phyloP scores from a whole-genome alignment of 1,140 invertebrate species.

The Rhopalosiphum padi region DNA sequence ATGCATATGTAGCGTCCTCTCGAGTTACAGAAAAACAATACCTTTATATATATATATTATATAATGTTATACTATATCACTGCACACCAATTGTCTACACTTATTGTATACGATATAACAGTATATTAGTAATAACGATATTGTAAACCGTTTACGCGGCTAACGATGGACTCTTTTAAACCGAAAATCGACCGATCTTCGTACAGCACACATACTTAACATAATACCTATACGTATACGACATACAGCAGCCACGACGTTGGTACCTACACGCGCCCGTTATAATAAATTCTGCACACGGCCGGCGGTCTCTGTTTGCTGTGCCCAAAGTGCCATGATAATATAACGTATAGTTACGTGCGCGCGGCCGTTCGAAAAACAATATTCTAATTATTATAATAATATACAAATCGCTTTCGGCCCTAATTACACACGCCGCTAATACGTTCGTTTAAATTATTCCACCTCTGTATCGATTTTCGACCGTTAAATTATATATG shows the following conservation, averaged over 20 bases:
- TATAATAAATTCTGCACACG: neutral
- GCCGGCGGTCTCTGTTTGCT: neutral
- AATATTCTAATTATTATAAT: neutral
- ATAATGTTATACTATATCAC: no score
- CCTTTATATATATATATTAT: no score
- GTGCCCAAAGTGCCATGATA: neutral
- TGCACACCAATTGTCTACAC: no score
- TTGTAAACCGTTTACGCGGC: no score
- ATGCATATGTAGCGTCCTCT: no score
- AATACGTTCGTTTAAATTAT: constrained; percentile 29
- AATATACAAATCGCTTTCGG: neutral
- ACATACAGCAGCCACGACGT: no score
- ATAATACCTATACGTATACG: no score
- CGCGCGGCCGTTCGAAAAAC: neutral
- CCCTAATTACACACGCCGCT: neutral
- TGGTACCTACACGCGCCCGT: no score
- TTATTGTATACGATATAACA: no score
- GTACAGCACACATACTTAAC: neutral
- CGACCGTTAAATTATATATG: neutral
- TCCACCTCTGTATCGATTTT: neutral
- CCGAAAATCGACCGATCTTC: neutral
- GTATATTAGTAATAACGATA: no score
- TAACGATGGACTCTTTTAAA: no score
- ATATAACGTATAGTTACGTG: neutral
- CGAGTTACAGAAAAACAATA: no score